phyloP scores from a whole-genome alignment of 1,140 invertebrate genomes.

The Drosophila pallidifrons region DNA sequence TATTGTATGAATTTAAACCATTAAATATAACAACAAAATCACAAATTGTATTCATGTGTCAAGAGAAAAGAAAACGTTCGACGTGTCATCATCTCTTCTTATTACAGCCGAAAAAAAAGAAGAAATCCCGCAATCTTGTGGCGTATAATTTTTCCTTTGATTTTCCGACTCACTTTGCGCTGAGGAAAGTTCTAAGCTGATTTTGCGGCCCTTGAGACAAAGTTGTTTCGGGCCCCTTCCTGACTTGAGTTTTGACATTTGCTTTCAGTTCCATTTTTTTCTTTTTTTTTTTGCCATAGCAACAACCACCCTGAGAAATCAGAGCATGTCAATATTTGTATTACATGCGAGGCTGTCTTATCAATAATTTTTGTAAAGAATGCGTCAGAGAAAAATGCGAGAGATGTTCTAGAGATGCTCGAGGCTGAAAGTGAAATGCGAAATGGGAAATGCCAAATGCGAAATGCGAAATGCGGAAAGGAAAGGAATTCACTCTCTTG shows the following conservation, averaged over 20 bases:
- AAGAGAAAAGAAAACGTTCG: slow-evolving; percentile 13
- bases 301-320: slow-evolving; percentile 61
- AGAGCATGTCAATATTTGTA: slow-evolving; percentile 81
- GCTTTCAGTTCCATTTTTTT: slow-evolving; percentile 47
- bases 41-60: slow-evolving; percentile 38
- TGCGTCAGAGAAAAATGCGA: slow-evolving; percentile 39
- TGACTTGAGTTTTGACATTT: slow-evolving; percentile 71
- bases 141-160: slow-evolving; percentile 22
- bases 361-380: slow-evolving; percentile 79
- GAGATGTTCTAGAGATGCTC: slow-evolving; percentile 12
- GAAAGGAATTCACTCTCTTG: slow-evolving; percentile 25
- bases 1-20: slow-evolving; percentile 69
- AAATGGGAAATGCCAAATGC: slow-evolving; percentile 9
- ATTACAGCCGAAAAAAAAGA: slow-evolving; percentile 25
- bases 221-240: slow-evolving; percentile 17
- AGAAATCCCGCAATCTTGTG: slow-evolving; percentile 2
- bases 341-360: slow-evolving; percentile 73
- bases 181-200: slow-evolving; percentile 61
- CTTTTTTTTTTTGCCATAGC: slow-evolving; percentile 15
- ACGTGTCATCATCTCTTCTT: slow-evolving; percentile 69
- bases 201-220: slow-evolving; percentile 65
- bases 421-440: slow-evolving; percentile 23
- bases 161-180: slow-evolving; percentile 17
- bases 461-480: slow-evolving; percentile 13
- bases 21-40: slow-evolving; percentile 60